Conservation (phyloP, 2,888 invertebrate species). For the Eutolmus rufibarbis region DNA sequence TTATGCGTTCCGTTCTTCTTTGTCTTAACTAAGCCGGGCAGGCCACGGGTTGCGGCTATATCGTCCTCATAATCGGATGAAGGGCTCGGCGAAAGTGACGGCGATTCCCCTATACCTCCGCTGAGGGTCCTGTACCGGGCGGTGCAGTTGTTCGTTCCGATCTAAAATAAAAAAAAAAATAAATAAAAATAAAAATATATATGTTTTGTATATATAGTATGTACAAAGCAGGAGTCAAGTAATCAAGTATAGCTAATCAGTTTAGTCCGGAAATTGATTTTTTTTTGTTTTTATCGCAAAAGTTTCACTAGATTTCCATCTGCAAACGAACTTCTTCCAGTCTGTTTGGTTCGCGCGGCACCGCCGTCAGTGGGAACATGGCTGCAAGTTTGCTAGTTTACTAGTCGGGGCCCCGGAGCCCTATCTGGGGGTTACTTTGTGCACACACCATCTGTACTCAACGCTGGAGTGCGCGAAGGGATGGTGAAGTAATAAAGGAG, state of each 20-base stretch:
- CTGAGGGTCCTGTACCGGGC: slow-evolving; percentile 64
- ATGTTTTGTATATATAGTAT: not conserved
- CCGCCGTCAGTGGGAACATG: not conserved
- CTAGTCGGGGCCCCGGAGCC: not conserved
- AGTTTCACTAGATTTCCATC: slow-evolving; percentile 37
- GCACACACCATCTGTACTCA: slow-evolving; percentile 11
- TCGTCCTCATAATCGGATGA: slow-evolving; percentile 76
- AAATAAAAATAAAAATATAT: slow-evolving; percentile 4
- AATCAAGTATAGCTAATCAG: slow-evolving; percentile 35
- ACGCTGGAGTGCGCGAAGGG: not conserved
- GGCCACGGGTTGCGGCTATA: slow-evolving; percentile 66
- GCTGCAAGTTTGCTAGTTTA: slow-evolving; percentile 19
- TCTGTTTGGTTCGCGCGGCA: slow-evolving; percentile 2
- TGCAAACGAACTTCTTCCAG: slow-evolving; percentile 35
- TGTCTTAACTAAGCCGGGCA: slow-evolving; percentile 58
- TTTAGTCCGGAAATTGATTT: slow-evolving; percentile 34
- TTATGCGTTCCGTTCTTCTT: slow-evolving; percentile 62
- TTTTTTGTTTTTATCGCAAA: not conserved
- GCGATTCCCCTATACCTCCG: slow-evolving; percentile 67
- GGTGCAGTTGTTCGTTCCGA: slow-evolving; percentile 64
- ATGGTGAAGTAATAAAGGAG: not conserved
- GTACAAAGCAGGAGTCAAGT: not conserved
- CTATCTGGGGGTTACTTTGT: slow-evolving; percentile 35
- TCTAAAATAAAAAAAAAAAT: slow-evolving; percentile 52
- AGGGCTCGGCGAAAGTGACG: slow-evolving; percentile 69